Percentiles rank a stretch among this genome's conserved stretches.
Evolutionary conservation across 2,113 vertebrate species (phyloP).

Genomic region (Platycercus adscitus): DNA sequence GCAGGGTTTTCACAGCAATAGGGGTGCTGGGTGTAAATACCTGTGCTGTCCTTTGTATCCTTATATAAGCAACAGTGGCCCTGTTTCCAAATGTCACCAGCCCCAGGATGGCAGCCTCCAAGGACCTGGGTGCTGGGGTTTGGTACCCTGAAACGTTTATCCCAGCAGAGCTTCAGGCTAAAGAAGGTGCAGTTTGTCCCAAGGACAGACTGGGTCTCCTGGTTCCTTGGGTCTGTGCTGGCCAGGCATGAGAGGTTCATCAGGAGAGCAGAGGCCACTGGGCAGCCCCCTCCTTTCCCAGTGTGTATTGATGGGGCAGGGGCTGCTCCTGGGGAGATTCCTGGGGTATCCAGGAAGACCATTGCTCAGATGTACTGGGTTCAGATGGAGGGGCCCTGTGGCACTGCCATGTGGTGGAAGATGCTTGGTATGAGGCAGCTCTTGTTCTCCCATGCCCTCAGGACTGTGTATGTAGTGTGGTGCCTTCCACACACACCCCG

Average conservation of each 20-base stretch:
- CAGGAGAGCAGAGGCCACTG: neutral
- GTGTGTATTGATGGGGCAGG: neutral
- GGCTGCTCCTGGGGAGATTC: neutral
- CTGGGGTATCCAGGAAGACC: neutral
- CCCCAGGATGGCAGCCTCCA: neutral
- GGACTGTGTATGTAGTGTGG: accelerated
- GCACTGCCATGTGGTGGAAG: neutral
- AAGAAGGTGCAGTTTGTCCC: neutral
- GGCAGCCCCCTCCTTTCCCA: neutral
- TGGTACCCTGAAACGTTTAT: neutral
- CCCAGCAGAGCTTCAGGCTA: neutral
- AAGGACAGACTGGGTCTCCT: neutral
- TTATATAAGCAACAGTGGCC: accelerated
- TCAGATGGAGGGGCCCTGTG: neutral
- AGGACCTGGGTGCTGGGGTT: neutral
- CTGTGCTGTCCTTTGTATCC: neutral
- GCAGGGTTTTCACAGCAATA: neutral
- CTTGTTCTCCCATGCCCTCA: neutral
- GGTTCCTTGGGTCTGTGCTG: neutral
- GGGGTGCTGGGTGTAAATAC: neutral
- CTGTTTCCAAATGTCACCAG: neutral
- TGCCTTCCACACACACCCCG: neutral
- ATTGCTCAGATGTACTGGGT: accelerated
- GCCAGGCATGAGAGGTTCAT: neutral
- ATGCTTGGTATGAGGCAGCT: neutral